Base-by-base conservation (phyloP, 2,797 vertebrate genomes). In the Anguilla megastoma region DNA sequence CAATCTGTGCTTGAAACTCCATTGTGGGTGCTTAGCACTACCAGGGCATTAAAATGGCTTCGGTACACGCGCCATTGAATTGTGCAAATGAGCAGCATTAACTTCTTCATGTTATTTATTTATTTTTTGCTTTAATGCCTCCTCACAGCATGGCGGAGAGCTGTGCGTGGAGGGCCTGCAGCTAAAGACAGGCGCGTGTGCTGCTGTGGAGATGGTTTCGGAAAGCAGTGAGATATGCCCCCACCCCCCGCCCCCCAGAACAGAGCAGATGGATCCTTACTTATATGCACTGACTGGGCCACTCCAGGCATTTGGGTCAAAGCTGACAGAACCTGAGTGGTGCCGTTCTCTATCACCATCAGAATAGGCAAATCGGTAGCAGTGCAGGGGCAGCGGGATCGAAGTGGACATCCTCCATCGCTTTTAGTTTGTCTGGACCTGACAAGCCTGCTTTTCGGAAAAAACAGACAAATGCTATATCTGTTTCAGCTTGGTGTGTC, bases 81-180 rank as follows among this genome's bases (percentile, higher is more conserved):
- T 48, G 80, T 83, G 80, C 80, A 83, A 83, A 50, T 83, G 45
- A 83, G 80, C 80, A 83, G 80, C 80, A n/a, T 52, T 83, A 83
- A 83, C 14, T 12, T 83, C 36, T n/a, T 5, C 48, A 83, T 83
- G 80, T 52, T 83, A 50, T 83, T 83, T 27, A n/a, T 83, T 83
- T 16, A 27, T 83, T 9, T 48, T 52, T 50, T 50, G 24, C 21
- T 52, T 52, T 83, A 76, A 76, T 76, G 74, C 74, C 30, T 76
- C 36, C 30, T 76, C 74, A 41, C 74, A 76, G 74, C 36, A 18
- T 41, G 74, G 74, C 0, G 36, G 74, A 41, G 74, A 76, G 14
- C 21, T 83, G 80, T 24, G 41, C 50, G 9, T 50, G 45, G 80
- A 48, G 21, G 36, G 80, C 80, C 80, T 48, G 80, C 6, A 52